Evolutionary conservation across 53 echinoderm and acorn worm genomes (phyloP).

Genomic region (Apostichopus leukothele): DNA sequence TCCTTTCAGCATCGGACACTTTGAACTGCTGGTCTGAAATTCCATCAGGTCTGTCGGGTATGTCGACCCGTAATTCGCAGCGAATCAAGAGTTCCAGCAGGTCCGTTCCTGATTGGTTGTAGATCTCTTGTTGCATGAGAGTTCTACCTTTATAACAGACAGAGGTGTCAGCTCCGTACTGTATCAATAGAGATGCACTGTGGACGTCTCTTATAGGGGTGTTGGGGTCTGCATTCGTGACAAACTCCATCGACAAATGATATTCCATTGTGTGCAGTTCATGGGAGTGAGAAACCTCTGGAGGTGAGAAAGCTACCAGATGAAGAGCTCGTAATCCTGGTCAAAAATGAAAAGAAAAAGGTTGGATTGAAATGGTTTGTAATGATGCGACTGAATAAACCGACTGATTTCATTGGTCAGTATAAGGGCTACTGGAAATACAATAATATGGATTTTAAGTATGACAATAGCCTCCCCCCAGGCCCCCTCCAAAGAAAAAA

Average conservation of each 20-base stretch:
- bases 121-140: constrained; percentile 82
- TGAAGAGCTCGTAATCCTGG: constrained; percentile 71
- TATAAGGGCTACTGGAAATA: no score
- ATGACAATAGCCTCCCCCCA: no score
- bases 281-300: constrained; percentile 52
- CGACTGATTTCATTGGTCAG: no score
- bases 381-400: no score
- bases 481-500: no score
- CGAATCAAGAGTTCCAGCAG: constrained; percentile 65
- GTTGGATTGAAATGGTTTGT: no score
- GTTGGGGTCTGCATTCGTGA: constrained; percentile 61
- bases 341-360: neutral
- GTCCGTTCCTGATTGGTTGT: constrained; percentile 48
- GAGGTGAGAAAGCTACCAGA: constrained; percentile 70
- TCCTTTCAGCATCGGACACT: constrained; percentile 40
- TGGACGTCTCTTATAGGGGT: constrained; percentile 49
- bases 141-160: constrained; percentile 66
- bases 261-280: constrained; percentile 71
- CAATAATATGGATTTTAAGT: no score
- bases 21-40: constrained; percentile 31
- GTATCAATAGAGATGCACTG: constrained; percentile 65
- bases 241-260: constrained; percentile 65
- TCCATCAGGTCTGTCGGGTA: constrained; percentile 54
- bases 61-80: constrained; percentile 49
- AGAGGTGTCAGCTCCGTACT: constrained; percentile 74